These are phyloP conservation scores for Ageneiosus marmoratus DNA, from an alignment of 2,113 vertebrate genomes.

Conservation along the genomic window DNA sequence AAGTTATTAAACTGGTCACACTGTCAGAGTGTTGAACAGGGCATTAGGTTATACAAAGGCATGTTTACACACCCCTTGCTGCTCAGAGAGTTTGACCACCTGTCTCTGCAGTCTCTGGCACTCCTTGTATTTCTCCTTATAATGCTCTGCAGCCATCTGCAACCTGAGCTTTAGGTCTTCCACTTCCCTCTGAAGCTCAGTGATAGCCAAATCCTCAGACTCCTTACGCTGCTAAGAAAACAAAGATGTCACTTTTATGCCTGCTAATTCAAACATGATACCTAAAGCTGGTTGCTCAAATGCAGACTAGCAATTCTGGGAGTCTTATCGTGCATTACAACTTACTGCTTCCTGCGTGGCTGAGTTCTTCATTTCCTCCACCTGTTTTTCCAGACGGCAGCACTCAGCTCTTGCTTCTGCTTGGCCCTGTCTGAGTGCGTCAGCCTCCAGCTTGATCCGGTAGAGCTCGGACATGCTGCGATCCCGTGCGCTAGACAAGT, in stretches of 20 bases:
- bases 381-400: conserved; percentile 64
- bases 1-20: conserved; percentile 10
- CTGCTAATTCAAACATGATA: neutral
- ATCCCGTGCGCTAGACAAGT: conserved; percentile 88
- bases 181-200: conserved; percentile 92
- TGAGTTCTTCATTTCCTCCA: conserved; percentile 73
- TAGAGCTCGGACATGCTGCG: conserved; percentile 94
- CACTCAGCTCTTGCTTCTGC: conserved; percentile 80
- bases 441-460: conserved; percentile 82
- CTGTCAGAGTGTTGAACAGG: neutral
- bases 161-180: conserved; percentile 96
- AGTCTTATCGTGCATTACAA: neutral
- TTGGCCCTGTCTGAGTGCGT: conserved; percentile 73
- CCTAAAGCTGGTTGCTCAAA: neutral
- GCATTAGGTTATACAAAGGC: neutral
- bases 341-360: conserved; percentile 81
- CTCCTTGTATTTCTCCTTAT: conserved; percentile 98
- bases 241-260: neutral
- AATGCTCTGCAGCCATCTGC: conserved; percentile 98
- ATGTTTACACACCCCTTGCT: conserved; percentile 81
- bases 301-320: neutral
- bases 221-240: conserved; percentile 61
- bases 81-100: conserved; percentile 85
- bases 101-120: conserved; percentile 95
- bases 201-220: conserved; percentile 72